These are phyloP conservation scores for Tokudaia tokunoshimensis DNA, from an alignment of 2,797 vertebrate genomes.

Conservation along the genomic window DNA sequence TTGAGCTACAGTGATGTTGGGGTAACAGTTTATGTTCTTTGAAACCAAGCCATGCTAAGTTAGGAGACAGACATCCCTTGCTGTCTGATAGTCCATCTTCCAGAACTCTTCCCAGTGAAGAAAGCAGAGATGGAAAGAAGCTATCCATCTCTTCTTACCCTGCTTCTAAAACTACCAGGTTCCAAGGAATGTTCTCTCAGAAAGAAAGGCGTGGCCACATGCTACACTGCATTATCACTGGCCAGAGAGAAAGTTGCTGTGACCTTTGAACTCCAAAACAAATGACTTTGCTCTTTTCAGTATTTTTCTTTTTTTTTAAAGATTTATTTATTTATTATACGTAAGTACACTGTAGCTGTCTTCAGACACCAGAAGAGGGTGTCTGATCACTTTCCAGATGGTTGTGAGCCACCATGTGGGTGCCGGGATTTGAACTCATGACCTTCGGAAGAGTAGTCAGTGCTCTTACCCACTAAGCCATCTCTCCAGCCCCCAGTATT, in stretches of 20 bases:
- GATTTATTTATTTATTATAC: no score
- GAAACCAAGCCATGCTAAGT: not conserved
- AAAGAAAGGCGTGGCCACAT: not conserved
- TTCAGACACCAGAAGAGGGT: no score
- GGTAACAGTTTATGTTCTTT: not conserved
- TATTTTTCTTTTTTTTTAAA: constrained; percentile 17
- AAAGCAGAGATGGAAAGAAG: not conserved
- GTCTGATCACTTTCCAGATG: no score
- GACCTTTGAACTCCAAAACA: constrained; percentile 40
- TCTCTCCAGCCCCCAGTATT: no score
- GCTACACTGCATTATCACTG: not conserved
- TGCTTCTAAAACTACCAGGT: not conserved
- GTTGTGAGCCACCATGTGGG: no score
- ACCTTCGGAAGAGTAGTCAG: no score
- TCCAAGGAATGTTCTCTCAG: constrained; percentile 18
- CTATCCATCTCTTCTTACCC: not conserved
- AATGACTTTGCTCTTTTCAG: not conserved
- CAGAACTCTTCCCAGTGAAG: not conserved
- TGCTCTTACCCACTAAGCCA: no score
- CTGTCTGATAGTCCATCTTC: not conserved
- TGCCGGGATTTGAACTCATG: no score
- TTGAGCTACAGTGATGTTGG: not conserved
- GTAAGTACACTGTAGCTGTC: no score
- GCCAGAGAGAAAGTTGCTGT: not conserved
- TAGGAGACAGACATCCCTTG: not conserved